A percentile compares a stretch with the other conserved stretches of the same genome.
Evolutionary conservation across 2,888 invertebrate genomes (phyloP).

Genomic region (Deroplatys truncata): DNA sequence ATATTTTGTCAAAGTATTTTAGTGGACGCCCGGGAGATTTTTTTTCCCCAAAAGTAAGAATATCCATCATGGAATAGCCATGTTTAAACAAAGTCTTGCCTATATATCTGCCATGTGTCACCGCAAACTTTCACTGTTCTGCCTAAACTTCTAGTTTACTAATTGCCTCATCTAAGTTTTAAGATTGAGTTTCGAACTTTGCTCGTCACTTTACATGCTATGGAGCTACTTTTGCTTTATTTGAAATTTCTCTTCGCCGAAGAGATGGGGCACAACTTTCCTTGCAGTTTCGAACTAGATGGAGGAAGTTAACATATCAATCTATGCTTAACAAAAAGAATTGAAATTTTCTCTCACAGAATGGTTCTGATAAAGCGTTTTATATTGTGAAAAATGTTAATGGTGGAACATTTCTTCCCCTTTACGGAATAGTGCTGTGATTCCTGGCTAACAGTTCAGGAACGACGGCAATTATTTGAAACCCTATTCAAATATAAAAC

Average conservation of each 20-base stretch:
- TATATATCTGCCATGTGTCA: not conserved
- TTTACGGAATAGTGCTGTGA: no score
- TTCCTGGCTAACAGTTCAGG: no score
- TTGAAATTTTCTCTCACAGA: not conserved
- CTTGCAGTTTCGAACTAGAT: not conserved
- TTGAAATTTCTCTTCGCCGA: not conserved
- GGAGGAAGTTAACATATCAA: not conserved
- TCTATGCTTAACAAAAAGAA: not conserved
- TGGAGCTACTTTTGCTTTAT: not conserved
- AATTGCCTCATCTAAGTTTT: not conserved
- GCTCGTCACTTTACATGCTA: not conserved
- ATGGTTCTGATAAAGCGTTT: no score
- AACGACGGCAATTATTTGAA: no score
- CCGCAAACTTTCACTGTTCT: not conserved
- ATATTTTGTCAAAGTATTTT: no score
- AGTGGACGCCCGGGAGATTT: no score
- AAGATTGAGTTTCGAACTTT: not conserved
- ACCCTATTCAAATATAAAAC: no score
- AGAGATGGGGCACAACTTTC: not conserved
- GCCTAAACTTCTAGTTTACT: not conserved
- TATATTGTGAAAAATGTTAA: no score
- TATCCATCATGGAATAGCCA: not conserved
- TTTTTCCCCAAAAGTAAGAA: not conserved
- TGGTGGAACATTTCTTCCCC: no score
- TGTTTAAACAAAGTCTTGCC: not conserved